phyloP scores from a whole-genome alignment of 2,113 vertebrate genomes.

The Oncorhynchus mykiss region DNA sequence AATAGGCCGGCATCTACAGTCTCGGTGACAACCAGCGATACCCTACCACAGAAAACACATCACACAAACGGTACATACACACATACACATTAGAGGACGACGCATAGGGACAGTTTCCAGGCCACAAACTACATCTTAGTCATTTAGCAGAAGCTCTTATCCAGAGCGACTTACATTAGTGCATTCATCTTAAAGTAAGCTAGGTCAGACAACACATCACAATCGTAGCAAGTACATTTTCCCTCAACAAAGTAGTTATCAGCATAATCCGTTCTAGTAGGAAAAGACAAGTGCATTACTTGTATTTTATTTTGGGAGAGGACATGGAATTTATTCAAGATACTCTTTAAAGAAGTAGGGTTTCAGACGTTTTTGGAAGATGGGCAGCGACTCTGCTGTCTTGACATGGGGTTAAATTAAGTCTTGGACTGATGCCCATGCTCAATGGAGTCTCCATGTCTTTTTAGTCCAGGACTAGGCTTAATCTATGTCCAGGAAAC shows the following conservation, averaged over 20 bases:
- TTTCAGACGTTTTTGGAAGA: too few species aligned
- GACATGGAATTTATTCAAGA: too few species aligned
- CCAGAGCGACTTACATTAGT: not conserved
- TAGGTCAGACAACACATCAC: not conserved
- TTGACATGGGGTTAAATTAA: not conserved
- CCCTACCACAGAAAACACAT: constrained; percentile 66
- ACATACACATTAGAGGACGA: not conserved
- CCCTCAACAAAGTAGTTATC: too few species aligned
- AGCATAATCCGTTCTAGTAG: too few species aligned
- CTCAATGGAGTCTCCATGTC: too few species aligned
- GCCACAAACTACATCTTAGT: not conserved
- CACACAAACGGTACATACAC: not conserved
- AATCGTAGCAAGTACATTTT: not conserved
- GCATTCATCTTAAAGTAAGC: not conserved
- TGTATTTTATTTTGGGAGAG: too few species aligned
- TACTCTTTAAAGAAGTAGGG: too few species aligned
- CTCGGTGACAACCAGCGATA: constrained; percentile 97
- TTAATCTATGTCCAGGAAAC: too few species aligned
- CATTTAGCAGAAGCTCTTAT: not conserved
- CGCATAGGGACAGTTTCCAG: too few species aligned
- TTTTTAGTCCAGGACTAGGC: too few species aligned
- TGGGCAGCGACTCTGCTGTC: not conserved
- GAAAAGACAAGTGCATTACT: too few species aligned
- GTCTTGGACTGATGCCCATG: too few species aligned
- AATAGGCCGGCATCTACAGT: constrained; percentile 97